A percentile compares a stretch with the other conserved stretches of the same genome.
These are phyloP conservation scores for Prinia subflava DNA, from an alignment of 2,113 vertebrate genomes.

Conservation along the genomic window DNA sequence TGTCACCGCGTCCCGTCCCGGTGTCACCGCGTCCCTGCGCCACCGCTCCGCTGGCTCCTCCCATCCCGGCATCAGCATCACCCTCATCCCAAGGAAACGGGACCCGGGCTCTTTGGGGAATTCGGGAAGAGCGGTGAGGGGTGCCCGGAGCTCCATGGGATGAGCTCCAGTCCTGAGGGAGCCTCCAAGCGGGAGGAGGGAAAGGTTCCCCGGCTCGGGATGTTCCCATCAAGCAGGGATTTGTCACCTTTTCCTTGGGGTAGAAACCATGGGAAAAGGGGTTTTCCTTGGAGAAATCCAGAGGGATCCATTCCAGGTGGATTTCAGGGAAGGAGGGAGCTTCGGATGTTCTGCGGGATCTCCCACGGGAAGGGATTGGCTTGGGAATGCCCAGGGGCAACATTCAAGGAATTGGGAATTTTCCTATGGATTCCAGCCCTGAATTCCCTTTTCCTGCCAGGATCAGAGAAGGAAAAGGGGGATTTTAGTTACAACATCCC, in stretches of 20 bases:
- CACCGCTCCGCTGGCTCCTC: neutral
- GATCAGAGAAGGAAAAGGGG: neutral
- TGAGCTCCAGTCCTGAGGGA: no score
- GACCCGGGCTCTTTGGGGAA: neutral
- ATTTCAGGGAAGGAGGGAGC: neutral
- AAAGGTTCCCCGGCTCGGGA: neutral
- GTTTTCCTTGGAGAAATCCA: fast-evolving
- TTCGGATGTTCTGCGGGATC: neutral
- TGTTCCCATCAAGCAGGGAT: fast-evolving
- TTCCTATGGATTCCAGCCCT: neutral
- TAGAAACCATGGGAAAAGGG: fast-evolving
- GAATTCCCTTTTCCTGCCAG: neutral
- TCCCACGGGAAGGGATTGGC: neutral
- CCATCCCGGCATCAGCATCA: neutral
- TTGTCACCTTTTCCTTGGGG: neutral
- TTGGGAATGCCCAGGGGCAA: neutral
- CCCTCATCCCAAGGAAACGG: neutral
- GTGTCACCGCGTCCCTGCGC: neutral
- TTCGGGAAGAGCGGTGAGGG: neutral
- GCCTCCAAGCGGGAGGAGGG: neutral
- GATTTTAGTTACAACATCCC: fast-evolving
- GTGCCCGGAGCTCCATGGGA: fast-evolving
- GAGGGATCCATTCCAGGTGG: no score
- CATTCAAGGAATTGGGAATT: fast-evolving
- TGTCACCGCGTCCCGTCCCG: neutral